Base-by-base conservation (phyloP, 2,797 vertebrate genomes). In the Sitta carolinensis region DNA sequence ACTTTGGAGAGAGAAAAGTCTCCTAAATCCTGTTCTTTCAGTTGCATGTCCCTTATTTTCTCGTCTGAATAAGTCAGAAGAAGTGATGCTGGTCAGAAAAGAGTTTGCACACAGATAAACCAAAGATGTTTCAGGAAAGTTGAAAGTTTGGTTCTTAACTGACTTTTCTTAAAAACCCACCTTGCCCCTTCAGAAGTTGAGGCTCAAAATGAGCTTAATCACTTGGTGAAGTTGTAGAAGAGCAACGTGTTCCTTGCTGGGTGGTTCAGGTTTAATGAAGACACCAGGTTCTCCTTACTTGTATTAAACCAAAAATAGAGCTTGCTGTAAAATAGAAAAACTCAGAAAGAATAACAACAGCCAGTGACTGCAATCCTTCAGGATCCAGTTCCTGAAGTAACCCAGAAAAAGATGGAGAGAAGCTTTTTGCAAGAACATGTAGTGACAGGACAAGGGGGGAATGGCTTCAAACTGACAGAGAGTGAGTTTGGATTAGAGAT, bases 31-130 rank as follows among this genome's bases (percentile, higher is more conserved):
- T 43, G 5, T 29, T 30, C 19, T 48, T 82, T 36, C 27, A 17
- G 20, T 13, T 22, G 13, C n/a, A 11, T 11, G 11, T 4, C 25
- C 21, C 26, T 38, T 16, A 17, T 79, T 82, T 87, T 42, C 47
- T 82, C 34, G 12, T 0, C 5, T 0, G 2, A 34, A 9, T 40
- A 34, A 45, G 14, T 11, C 25, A 14, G 26, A 63, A 47, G n/a
- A 19, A 20, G 21, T 5, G 8, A 23, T 13, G 8, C 9, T 30
- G 40, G 11, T 47, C 61, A 80, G 51, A 58, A 80, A 16, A 32
- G 52, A 1, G 1, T 7, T 58, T 34, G 14, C 5, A 12, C 16
- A 25, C 30, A 32, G 59, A 58, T 25, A 66, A 90, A 50, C 16
- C 54, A 68, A 48, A 63, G 40, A 7, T 32, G 10, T 5, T 45